Base-by-base conservation (phyloP, 2,113 vertebrate species). In the Antennarius striatus region DNA sequence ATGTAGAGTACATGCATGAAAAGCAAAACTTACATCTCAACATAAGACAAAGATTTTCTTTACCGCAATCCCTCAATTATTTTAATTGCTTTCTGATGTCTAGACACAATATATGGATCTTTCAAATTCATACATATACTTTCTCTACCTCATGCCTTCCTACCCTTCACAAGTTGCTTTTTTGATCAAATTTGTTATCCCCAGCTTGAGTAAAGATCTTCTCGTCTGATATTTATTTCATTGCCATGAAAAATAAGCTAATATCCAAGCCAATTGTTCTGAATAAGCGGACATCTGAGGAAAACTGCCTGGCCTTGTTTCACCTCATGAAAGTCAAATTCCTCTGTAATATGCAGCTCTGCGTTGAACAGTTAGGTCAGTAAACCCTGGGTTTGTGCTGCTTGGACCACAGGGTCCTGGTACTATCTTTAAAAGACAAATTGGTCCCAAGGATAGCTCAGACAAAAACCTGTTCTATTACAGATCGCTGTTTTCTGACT, bases 241-340 rank as follows among this genome's bases (percentile, higher is more conserved):
- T n/a, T 53, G 42, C 36, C 52, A 61, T 45, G 45, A 7, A 12
- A 63, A 58, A 28, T n/a, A 51, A 36, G 14, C 52, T 6, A 59
- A 66, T 68, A 76, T 66, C 55, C 54, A 17, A 51, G 17, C 60
- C 56, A 48, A 30, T 42, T 61, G 15, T 72, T 74, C 63, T 59
- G 13, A 71, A 54, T 30, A 43, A 15, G 6, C 59, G 43, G 45
- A 66, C 60, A 64, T 77, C 48, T 68, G 43, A 75, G 47, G 22
- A 45, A 62, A 73, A 56, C 39, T 48, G n/a, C 22, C 45, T 1
- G 0, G 46, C 47, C 50, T 53, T 63, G 13, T 73, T 69, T 58
- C 12, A 42, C 43, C 63, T 69, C 52, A 59, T 72, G 59, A 79
- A 77, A 75, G 53, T 68, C 40, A 16, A 63, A 57, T 52, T 55